Percentiles rank a stretch among this genome's conserved stretches.
Conservation (phyloP, 2,888 invertebrate species). For the Chouioia cunea region DNA sequence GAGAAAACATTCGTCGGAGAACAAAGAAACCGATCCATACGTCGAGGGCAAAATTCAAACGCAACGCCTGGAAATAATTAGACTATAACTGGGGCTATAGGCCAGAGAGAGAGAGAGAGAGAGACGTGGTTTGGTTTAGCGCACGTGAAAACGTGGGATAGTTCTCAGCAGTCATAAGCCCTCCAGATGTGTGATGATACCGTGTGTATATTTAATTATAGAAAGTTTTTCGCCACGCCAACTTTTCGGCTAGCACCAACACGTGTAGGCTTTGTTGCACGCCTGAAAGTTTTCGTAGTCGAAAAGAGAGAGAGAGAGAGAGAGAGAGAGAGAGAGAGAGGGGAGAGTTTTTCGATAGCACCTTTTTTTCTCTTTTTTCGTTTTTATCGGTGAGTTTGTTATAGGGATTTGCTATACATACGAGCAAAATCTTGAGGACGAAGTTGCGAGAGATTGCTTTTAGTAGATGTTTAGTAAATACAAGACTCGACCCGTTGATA, state of each 20-base stretch:
- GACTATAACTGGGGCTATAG: too few relatives aligned
- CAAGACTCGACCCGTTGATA: too few relatives aligned
- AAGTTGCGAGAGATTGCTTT: too few relatives aligned
- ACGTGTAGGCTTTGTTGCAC: neutral
- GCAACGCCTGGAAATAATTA: too few relatives aligned
- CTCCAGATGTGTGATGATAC: constrained; percentile 27
- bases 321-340: neutral
- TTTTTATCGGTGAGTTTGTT: too few relatives aligned
- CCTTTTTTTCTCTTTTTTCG: too few relatives aligned
- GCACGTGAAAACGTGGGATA: constrained; percentile 61
- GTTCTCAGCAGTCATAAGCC: constrained; percentile 61
- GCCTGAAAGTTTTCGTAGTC: constrained; percentile 5
- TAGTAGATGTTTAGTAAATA: too few relatives aligned
- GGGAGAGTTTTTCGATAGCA: too few relatives aligned
- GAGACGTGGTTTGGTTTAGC: neutral
- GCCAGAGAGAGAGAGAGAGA: neutral
- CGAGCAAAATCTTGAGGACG: too few relatives aligned
- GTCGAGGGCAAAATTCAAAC: neutral
- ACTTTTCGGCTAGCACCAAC: neutral
- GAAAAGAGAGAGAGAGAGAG: neutral
- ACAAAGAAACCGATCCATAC: constrained; percentile 3
- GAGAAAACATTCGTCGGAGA: neutral
- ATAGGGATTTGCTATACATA: too few relatives aligned
- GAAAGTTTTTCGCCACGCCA: constrained; percentile 27
- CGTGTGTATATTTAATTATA: constrained; percentile 40